Percentiles rank a stretch among this genome's conserved stretches.
phyloP scores from a whole-genome alignment of 2,113 vertebrate genomes.

The Notothenia coriiceps region DNA sequence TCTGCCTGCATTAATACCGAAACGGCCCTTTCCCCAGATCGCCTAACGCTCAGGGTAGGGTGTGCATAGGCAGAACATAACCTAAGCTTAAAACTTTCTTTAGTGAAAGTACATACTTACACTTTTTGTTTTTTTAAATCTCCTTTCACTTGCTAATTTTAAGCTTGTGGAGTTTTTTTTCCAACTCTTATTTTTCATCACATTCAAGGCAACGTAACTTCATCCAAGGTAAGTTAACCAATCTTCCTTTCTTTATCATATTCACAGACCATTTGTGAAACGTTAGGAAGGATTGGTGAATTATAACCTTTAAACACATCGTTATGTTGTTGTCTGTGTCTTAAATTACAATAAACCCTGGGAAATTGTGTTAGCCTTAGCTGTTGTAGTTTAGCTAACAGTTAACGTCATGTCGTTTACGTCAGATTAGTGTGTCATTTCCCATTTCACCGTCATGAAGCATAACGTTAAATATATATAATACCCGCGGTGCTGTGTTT shows the following conservation, averaged over 20 bases:
- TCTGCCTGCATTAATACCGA: conserved; percentile 53
- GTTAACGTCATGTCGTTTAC: neutral
- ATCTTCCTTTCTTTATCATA: neutral
- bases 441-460: neutral
- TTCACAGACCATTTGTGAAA: neutral
- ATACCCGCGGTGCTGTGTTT: accelerated
- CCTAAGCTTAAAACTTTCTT: conserved; percentile 82
- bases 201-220: conserved; percentile 41
- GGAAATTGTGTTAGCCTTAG: conserved; percentile 38
- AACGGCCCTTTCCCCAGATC: conserved; percentile 41
- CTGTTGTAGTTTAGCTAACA: conserved; percentile 18
- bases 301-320: neutral
- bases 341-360: neutral
- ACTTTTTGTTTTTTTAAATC: conserved; percentile 54
- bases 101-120: conserved; percentile 71
- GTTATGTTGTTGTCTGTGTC: accelerated
- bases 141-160: conserved; percentile 28
- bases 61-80: conserved; percentile 78
- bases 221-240: conserved; percentile 64
- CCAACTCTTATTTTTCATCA: neutral
- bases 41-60: conserved; percentile 86
- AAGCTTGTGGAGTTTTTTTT: conserved; percentile 24
- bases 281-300: accelerated
- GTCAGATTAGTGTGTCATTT: neutral
- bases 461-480: accelerated